A percentile compares a stretch with the other conserved stretches of the same genome.
These are phyloP conservation scores for Ammospiza caudacuta DNA, from an alignment of 2,113 vertebrate species.

Conservation along the genomic window DNA sequence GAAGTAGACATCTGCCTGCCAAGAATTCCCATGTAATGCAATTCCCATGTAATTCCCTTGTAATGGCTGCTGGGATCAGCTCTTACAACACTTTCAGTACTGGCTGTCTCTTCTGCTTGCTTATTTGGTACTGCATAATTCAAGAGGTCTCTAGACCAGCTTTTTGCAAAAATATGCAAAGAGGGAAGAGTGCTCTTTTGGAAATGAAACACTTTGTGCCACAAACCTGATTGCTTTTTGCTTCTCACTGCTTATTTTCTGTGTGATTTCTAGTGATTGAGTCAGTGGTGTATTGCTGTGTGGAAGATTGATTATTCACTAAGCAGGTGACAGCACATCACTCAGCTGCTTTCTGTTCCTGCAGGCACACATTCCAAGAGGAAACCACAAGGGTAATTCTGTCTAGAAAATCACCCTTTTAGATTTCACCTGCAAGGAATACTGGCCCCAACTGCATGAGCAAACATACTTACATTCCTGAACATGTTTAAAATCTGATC, in stretches of 20 bases:
- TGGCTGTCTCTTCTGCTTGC: not conserved
- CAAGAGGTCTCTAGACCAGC: not conserved
- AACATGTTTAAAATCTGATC: not conserved
- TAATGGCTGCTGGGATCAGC: not conserved
- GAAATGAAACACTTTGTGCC: not conserved
- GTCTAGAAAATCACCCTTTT: not conserved
- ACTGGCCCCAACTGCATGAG: not conserved
- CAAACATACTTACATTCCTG: not conserved
- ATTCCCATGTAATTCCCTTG: not conserved
- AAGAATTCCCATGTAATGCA: not conserved
- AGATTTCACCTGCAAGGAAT: not conserved
- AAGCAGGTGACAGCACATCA: not conserved
- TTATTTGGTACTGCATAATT: not conserved
- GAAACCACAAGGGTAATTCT: not conserved
- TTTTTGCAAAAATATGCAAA: not conserved
- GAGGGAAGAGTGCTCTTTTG: not conserved
- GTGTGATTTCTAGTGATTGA: not conserved
- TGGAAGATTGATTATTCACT: not conserved
- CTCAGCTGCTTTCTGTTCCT: not conserved
- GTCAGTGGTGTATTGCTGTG: not conserved
- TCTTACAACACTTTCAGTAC: not conserved
- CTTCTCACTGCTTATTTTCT: not conserved
- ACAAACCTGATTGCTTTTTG: not conserved
- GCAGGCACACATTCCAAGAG: slow-evolving; percentile 5
- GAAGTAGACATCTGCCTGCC: not conserved